Conservation (phyloP, 2,888 invertebrate genomes). For the Acanthosepion lycidas region DNA sequence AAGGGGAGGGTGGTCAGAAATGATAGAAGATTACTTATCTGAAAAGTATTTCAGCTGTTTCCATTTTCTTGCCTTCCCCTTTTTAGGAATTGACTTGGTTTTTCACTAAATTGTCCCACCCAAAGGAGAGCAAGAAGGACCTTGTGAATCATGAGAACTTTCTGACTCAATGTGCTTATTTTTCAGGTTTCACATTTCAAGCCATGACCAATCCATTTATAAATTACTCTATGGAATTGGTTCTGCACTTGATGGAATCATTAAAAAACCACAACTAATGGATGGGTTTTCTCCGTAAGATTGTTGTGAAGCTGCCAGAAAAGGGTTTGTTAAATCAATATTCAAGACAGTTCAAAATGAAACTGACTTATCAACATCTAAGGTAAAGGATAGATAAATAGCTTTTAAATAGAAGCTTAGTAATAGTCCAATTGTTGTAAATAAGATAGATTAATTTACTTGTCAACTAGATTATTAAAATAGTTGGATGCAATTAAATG, state of each 20-base stretch:
- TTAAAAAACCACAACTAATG: background rate
- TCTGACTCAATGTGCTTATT: background rate
- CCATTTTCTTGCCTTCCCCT: background rate
- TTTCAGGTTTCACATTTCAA: slow-evolving; percentile 5
- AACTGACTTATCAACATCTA: background rate
- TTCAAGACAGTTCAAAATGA: background rate
- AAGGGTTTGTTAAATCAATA: background rate
- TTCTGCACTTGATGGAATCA: slow-evolving; percentile 21
- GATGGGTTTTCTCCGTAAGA: background rate
- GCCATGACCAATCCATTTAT: background rate
- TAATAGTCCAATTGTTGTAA: background rate
- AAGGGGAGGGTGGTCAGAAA: background rate
- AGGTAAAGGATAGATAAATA: no score
- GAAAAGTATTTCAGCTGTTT: background rate
- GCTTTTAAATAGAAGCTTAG: background rate
- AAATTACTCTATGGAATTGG: background rate
- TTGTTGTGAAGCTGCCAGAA: background rate
- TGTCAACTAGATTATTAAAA: background rate
- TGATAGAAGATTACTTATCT: background rate
- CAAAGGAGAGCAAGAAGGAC: background rate
- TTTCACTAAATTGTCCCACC: background rate
- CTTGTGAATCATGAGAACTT: background rate
- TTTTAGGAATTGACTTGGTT: background rate
- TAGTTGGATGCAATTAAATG: background rate
- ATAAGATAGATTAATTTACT: background rate